Conservation (phyloP, 1,140 invertebrate genomes). For the Achroia grisella region DNA sequence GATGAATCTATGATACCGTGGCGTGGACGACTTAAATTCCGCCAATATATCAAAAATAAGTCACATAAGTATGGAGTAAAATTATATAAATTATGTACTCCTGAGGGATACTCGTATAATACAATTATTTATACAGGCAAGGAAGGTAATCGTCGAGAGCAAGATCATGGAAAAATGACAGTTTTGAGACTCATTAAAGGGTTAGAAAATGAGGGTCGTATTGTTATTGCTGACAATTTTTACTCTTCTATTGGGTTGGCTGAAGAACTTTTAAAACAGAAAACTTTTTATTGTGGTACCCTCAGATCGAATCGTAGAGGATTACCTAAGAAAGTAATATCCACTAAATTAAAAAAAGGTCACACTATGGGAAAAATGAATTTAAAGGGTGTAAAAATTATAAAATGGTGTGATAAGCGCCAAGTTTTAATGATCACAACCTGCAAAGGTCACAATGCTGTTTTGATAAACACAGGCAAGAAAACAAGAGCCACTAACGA, state of each 20-base stretch:
- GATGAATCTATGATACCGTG: conserved; percentile 57
- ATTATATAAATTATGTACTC: conserved; percentile 45
- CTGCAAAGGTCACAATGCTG: no score
- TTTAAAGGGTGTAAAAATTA: conserved; percentile 22
- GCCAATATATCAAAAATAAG: conserved; percentile 48
- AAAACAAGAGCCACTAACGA: no score
- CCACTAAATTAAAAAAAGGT: conserved; percentile 18
- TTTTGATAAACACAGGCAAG: no score
- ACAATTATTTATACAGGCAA: conserved; percentile 24
- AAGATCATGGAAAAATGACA: conserved; percentile 23
- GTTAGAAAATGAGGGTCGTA: conserved; percentile 34
- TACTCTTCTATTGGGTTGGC: conserved; percentile 24
- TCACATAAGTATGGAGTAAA: conserved; percentile 54
- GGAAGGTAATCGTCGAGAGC: conserved; percentile 12
- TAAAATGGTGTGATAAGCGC: conserved; percentile 31
- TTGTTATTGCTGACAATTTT: conserved; percentile 44
- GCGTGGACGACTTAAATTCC: conserved; percentile 41
- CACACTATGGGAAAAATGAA: conserved; percentile 23
- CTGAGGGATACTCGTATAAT: conserved; percentile 31
- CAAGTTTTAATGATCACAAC: no score
- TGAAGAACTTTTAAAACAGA: conserved; percentile 20
- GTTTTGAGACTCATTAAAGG: conserved; percentile 30
- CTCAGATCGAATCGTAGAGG: conserved; percentile 20
- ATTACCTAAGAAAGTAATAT: conserved; percentile 18
- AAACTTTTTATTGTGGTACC: conserved; percentile 30